phyloP scores from a whole-genome alignment of 2,888 invertebrate genomes.

The Lycocerus yunnanus region DNA sequence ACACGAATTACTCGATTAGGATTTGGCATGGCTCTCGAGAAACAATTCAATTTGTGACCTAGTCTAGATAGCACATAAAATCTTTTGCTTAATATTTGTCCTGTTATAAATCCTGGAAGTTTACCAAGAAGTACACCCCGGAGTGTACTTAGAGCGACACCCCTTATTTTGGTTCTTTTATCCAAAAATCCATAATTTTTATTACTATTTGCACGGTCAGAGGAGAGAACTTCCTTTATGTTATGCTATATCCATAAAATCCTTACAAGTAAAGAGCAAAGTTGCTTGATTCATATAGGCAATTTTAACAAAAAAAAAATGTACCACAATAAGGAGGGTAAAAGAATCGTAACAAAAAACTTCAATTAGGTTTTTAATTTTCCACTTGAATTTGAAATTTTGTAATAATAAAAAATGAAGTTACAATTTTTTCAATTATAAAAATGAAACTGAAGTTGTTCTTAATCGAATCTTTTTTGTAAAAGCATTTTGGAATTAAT shows the following conservation, averaged over 20 bases:
- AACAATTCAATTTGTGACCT: not conserved
- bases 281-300: not conserved
- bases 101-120: not conserved
- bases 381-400: not conserved
- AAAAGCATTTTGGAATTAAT: not conserved
- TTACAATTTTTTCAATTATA: not conserved
- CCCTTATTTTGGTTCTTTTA: not conserved
- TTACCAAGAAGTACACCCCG: not conserved
- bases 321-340: not conserved
- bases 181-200: not conserved
- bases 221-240: not conserved
- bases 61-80: not conserved
- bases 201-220: not conserved
- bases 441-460: not conserved
- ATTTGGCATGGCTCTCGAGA: no score
- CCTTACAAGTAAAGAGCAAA: not conserved
- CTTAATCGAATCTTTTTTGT: not conserved
- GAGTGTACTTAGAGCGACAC: not conserved
- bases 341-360: not conserved
- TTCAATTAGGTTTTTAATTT: not conserved
- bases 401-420: not conserved
- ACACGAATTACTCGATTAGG: no score
- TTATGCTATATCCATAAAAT: not conserved
- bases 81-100: not conserved
- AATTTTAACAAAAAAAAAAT: not conserved